Evolutionary conservation across 1,140 invertebrate species (phyloP).

Genomic region (Macrostomum lignano): DNA sequence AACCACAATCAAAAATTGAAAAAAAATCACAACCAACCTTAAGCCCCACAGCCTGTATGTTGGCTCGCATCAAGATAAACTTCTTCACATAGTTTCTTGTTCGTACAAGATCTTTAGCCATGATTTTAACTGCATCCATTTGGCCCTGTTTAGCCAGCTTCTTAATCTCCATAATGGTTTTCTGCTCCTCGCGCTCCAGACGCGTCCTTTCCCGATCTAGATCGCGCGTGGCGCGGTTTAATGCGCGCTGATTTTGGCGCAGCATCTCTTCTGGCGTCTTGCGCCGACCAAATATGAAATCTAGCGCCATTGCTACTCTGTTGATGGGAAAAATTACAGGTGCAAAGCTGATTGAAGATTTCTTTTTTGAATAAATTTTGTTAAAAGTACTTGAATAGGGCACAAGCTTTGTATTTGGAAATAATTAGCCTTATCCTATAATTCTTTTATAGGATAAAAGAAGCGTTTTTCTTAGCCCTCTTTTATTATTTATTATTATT

Average conservation of each 20-base stretch:
- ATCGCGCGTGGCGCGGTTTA: conserved; percentile 95
- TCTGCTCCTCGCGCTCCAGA: conserved; percentile 96
- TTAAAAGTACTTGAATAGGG: no score
- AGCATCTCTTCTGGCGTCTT: conserved; percentile 92
- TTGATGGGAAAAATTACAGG: no score
- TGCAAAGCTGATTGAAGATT: no score
- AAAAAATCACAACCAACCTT: no score
- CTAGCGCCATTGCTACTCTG: no score
- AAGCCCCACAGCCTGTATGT: conserved; percentile 41
- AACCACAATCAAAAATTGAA: no score
- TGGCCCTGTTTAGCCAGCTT: conserved; percentile 95
- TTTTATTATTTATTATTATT: no score
- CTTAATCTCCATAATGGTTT: conserved; percentile 88
- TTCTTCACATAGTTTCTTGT: conserved; percentile 80
- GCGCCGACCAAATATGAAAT: conserved; percentile 53
- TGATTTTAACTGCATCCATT: conserved; percentile 99
- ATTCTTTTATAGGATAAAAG: no score
- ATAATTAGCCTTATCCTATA: no score
- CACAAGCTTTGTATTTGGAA: no score
- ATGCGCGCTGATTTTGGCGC: conserved; percentile 75
- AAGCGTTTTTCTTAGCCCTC: no score
- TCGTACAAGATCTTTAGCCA: conserved; percentile 92
- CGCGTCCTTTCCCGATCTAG: conserved; percentile 65
- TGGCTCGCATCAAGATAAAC: conserved; percentile 96
- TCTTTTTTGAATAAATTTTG: no score